Percentiles rank a stretch among this genome's conserved stretches.
Evolutionary conservation across 2,888 invertebrate species (phyloP).

Genomic region (Platycheirus rosarum): DNA sequence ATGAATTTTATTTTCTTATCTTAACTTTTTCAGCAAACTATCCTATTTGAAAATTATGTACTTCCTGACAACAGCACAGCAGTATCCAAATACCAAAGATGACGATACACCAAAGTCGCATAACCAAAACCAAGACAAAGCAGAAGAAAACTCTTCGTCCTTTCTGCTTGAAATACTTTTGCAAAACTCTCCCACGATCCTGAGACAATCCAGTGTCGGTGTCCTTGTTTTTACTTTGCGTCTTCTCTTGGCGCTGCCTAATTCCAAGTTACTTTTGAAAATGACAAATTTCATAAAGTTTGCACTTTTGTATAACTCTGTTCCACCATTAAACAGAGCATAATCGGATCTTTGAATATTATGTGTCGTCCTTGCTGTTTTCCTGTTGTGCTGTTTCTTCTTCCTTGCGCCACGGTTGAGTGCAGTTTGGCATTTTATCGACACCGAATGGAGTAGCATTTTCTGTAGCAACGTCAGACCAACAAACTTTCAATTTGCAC

Average conservation of each 20-base stretch:
- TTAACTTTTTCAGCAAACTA: conserved; percentile 50
- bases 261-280: conserved; percentile 48
- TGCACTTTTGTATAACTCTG: conserved; percentile 52
- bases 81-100: conserved; percentile 15
- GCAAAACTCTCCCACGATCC: conserved; percentile 18
- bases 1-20: conserved; percentile 56
- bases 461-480: conserved; percentile 28
- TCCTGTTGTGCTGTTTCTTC: conserved; percentile 17
- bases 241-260: conserved; percentile 24
- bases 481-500: conserved; percentile 59
- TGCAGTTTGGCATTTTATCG: conserved; percentile 53
- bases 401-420: conserved; percentile 16
- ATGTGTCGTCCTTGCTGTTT: conserved; percentile 21
- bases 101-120: conserved; percentile 29
- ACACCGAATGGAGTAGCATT: conserved; percentile 39
- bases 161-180: conserved; percentile 21
- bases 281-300: conserved; percentile 70
- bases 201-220: conserved; percentile 18
- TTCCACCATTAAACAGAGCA: conserved; percentile 55
- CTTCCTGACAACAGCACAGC: conserved; percentile 2
- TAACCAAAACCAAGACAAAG: conserved; percentile 21
- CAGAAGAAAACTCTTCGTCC: conserved; percentile 24
- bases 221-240: neutral
- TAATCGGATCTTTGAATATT: conserved; percentile 66
- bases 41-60: conserved; percentile 39